phyloP scores from a whole-genome alignment of 2,797 vertebrate genomes.

The Sebastiscus tertius region DNA sequence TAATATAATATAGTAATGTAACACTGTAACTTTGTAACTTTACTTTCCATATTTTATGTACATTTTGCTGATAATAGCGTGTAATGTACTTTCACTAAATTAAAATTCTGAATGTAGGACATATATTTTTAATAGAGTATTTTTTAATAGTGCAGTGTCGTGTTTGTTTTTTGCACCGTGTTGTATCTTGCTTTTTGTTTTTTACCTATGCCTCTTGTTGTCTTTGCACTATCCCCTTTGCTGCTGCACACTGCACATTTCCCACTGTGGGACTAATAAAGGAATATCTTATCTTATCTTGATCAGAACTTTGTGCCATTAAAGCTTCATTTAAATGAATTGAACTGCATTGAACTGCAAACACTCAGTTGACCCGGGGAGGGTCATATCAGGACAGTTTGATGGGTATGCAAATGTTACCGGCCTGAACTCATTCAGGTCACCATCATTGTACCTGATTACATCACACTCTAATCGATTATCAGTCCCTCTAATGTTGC shows the following conservation, averaged over 20 bases:
- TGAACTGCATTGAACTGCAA: background rate
- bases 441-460: background rate
- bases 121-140: too few species aligned
- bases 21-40: too few species aligned
- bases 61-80: background rate
- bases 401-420: background rate
- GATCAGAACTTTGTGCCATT: background rate
- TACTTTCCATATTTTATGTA: background rate
- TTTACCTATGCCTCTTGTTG: too few species aligned
- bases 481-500: background rate
- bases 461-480: background rate
- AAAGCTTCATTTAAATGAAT: background rate
- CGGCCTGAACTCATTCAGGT: background rate
- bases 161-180: too few species aligned
- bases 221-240: too few species aligned
- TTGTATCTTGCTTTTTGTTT: too few species aligned
- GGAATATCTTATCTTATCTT: too few species aligned
- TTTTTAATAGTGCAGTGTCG: too few species aligned
- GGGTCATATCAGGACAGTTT: conserved; percentile 24
- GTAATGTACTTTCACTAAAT: background rate
- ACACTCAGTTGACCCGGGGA: background rate
- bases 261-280: too few species aligned
- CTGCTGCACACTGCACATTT: too few species aligned
- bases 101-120: background rate
- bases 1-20: background rate